Percentiles rank a stretch among this genome's conserved stretches.
These are phyloP conservation scores for Oeneis ivallda DNA, from an alignment of 2,888 invertebrate genomes.

Conservation along the genomic window DNA sequence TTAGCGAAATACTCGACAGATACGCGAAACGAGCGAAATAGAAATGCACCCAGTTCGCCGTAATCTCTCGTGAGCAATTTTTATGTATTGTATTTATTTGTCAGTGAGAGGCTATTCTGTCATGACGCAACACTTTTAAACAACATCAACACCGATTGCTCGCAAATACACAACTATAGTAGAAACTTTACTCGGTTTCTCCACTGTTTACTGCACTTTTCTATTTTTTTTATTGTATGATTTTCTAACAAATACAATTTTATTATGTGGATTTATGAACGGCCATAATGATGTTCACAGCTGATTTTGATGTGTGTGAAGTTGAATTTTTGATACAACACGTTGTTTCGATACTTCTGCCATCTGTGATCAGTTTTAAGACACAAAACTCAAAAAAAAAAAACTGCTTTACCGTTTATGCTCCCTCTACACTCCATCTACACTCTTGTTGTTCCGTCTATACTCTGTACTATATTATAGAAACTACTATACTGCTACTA, in stretches of 20 bases:
- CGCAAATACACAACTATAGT: slow-evolving; percentile 53
- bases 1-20: slow-evolving; percentile 60
- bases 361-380: slow-evolving; percentile 51
- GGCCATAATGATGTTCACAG: slow-evolving; percentile 82
- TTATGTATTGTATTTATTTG: slow-evolving; percentile 81
- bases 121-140: slow-evolving; percentile 82
- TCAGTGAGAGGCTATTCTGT: slow-evolving; percentile 78
- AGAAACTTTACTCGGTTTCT: slow-evolving; percentile 51
- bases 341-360: slow-evolving; percentile 70
- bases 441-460: no score
- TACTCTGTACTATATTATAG: no score
- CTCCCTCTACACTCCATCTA: no score
- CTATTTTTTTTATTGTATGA: slow-evolving; percentile 65
- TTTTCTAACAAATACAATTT: slow-evolving; percentile 66
- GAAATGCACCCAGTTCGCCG: slow-evolving; percentile 54
- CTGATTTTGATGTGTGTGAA: slow-evolving; percentile 81
- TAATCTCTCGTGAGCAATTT: slow-evolving; percentile 56
- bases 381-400: slow-evolving; percentile 11
- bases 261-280: slow-evolving; percentile 72
- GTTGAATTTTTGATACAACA: slow-evolving; percentile 55
- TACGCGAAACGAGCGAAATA: slow-evolving; percentile 56
- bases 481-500: no score
- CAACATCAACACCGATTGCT: slow-evolving; percentile 70
- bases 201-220: slow-evolving; percentile 72
- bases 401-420: slow-evolving; percentile 55